A percentile compares a stretch with the other conserved stretches of the same genome.
Evolutionary conservation across 2,797 vertebrate genomes (phyloP).

Genomic region (Pelobates cultripes): DNA sequence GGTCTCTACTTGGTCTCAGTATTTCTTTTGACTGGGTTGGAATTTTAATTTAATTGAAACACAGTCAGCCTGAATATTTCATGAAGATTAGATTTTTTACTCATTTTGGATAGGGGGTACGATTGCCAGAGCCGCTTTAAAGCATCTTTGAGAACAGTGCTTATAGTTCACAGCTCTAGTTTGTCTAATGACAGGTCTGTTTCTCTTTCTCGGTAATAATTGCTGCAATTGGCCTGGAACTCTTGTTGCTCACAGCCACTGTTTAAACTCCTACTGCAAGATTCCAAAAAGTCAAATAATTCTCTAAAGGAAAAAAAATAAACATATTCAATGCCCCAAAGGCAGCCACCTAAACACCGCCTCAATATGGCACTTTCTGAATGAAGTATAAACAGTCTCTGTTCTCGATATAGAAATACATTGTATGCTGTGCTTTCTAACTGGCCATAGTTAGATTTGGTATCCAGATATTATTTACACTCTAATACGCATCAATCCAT

Average conservation of each 20-base stretch:
- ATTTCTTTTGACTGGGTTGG: no score
- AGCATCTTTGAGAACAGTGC: constrained; percentile 50
- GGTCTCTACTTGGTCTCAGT: no score
- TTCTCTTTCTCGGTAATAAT: constrained; percentile 63
- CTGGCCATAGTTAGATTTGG: background rate
- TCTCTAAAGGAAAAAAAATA: constrained; percentile 30
- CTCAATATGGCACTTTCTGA: constrained; percentile 52
- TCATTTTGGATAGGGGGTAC: no score
- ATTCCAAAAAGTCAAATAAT: constrained; percentile 55
- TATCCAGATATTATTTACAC: background rate
- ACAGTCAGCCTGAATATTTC: no score
- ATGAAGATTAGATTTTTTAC: no score
- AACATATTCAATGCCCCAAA: constrained; percentile 28
- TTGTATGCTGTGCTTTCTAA: background rate
- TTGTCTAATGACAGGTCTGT: constrained; percentile 55
- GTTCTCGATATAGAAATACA: background rate
- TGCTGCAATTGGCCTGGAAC: constrained; percentile 43
- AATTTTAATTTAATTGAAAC: no score
- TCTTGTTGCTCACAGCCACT: constrained; percentile 45
- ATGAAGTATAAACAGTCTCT: constrained; percentile 55
- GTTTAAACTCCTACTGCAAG: constrained; percentile 43
- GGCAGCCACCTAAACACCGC: constrained; percentile 31
- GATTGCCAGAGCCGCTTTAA: no score
- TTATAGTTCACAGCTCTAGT: background rate
- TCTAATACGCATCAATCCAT: no score